Conservation (phyloP, 2,113 vertebrate species). For the Platichthys stellatus region DNA sequence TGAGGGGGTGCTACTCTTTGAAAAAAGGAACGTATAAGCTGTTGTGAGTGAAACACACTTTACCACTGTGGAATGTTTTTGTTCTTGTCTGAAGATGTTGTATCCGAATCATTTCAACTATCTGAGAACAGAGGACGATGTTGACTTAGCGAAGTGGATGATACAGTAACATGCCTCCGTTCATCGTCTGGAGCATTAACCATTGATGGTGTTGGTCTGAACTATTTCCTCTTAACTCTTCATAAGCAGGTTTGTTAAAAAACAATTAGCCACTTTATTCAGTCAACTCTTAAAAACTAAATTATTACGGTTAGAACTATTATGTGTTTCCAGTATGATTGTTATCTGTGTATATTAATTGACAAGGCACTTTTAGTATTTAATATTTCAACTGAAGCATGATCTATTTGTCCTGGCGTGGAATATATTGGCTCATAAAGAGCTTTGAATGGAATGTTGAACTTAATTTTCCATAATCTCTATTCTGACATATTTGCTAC, state of each 20-base stretch:
- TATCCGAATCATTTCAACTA: background rate
- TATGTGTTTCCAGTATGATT: conserved; percentile 8
- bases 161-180: background rate
- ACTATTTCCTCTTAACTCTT: background rate
- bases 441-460: background rate
- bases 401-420: background rate
- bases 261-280: conserved; percentile 5
- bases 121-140: background rate
- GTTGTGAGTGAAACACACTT: conserved; percentile 5
- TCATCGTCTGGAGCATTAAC: background rate
- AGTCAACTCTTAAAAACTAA: conserved; percentile 24
- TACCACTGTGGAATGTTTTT: conserved; percentile 30
- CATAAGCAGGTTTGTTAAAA: background rate
- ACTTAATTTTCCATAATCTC: conserved; percentile 4
- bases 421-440: background rate
- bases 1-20: conserved; percentile 13
- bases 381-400: background rate
- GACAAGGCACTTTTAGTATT: conserved; percentile 6
- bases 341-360: conserved; percentile 6
- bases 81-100: background rate
- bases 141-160: background rate
- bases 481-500: conserved; percentile 36
- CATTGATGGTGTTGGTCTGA: background rate
- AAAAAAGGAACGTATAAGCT: conserved; percentile 21
- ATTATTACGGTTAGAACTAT: conserved; percentile 30